Percentiles rank a stretch among this genome's conserved stretches.
Conservation (phyloP, 1,140 invertebrate species). For the Drosophila lacteicornis region DNA sequence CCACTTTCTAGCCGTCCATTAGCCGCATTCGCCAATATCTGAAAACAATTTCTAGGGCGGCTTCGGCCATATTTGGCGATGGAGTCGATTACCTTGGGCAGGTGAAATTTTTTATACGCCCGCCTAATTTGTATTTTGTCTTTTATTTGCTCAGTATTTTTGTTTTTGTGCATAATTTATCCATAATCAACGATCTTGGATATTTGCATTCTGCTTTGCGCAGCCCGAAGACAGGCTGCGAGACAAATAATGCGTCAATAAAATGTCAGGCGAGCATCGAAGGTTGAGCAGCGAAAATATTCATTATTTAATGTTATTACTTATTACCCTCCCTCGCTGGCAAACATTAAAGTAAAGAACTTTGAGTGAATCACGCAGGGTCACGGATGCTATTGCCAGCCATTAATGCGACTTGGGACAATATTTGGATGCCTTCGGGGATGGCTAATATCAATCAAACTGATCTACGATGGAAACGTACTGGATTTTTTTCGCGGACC, state of each 20-base stretch:
- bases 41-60: slow-evolving; percentile 65
- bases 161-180: slow-evolving; percentile 64
- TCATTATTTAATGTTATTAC: slow-evolving; percentile 70
- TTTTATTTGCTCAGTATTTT: slow-evolving; percentile 17
- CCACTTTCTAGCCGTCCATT: slow-evolving; percentile 62
- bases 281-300: slow-evolving; percentile 55
- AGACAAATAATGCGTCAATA: slow-evolving; percentile 60
- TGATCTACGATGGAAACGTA: slow-evolving; percentile 18
- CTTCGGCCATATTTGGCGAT: slow-evolving; percentile 55
- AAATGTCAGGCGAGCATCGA: slow-evolving; percentile 64
- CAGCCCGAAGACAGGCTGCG: slow-evolving; percentile 5
- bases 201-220: slow-evolving; percentile 70
- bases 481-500: background rate
- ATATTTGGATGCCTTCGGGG: slow-evolving; percentile 32
- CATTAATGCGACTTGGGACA: slow-evolving; percentile 5
- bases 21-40: slow-evolving; percentile 38
- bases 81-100: slow-evolving; percentile 71
- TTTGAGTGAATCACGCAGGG: slow-evolving; percentile 14
- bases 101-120: slow-evolving; percentile 71
- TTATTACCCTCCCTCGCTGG: slow-evolving; percentile 45
- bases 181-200: slow-evolving; percentile 50
- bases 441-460: slow-evolving; percentile 29
- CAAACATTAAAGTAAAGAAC: slow-evolving; percentile 42
- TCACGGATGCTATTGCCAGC: slow-evolving; percentile 15
- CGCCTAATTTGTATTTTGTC: slow-evolving; percentile 61